Percentiles rank a stretch among this genome's conserved stretches.
Conservation (phyloP, 2,888 invertebrate species). For the Diachrysia chrysitis region DNA sequence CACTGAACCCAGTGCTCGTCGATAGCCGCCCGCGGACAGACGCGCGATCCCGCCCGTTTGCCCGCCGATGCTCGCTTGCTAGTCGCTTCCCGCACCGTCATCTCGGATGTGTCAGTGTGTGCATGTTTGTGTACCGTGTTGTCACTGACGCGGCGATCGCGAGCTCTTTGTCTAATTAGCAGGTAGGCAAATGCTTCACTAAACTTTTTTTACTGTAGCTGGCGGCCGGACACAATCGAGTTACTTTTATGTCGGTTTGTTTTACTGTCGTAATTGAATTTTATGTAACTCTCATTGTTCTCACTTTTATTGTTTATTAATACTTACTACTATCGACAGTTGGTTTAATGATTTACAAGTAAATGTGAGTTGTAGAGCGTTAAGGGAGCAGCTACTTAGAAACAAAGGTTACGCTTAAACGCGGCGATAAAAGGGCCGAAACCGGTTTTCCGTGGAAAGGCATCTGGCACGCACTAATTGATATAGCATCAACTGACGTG, state of each 20-base stretch:
- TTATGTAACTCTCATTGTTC: constrained; percentile 65
- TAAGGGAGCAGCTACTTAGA: constrained; percentile 66
- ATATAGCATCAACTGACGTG: constrained; percentile 80
- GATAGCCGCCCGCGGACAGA: constrained; percentile 79
- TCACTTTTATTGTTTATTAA: constrained; percentile 55
- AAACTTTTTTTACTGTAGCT: constrained; percentile 68
- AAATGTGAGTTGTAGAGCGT: constrained; percentile 52
- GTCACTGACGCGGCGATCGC: constrained; percentile 79
- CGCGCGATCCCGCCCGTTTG: constrained; percentile 70
- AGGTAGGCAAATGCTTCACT: constrained; percentile 83
- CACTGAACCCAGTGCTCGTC: constrained; percentile 80
- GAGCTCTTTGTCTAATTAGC: constrained; percentile 87
- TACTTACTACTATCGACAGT: constrained; percentile 38
- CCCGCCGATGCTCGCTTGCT: constrained; percentile 67
- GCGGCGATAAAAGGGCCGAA: constrained; percentile 77
- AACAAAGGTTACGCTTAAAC: constrained; percentile 74
- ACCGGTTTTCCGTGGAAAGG: constrained; percentile 83
- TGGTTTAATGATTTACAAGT: constrained; percentile 54
- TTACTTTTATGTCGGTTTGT: constrained; percentile 60
- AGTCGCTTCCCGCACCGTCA: constrained; percentile 59
- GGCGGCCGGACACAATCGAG: constrained; percentile 63
- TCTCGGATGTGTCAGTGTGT: constrained; percentile 77
- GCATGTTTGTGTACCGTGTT: constrained; percentile 81
- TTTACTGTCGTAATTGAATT: constrained; percentile 67
- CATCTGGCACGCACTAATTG: constrained; percentile 87